A percentile compares a stretch with the other conserved stretches of the same genome.
Conservation (phyloP, 2,888 invertebrate species). For the Elmis aenea region DNA sequence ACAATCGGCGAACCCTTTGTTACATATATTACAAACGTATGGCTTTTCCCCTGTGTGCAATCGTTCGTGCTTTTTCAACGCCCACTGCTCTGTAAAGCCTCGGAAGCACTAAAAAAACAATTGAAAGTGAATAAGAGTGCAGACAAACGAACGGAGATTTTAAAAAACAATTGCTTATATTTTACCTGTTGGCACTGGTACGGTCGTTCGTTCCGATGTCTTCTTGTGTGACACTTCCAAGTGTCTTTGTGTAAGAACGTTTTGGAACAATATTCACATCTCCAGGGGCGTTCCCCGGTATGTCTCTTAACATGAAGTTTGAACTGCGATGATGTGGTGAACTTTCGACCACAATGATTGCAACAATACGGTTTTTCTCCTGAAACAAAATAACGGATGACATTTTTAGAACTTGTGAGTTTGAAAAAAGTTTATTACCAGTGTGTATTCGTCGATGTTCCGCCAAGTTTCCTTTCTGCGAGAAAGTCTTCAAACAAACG, state of each 20-base stretch:
- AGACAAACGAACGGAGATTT: neutral
- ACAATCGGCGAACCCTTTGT: slow-evolving; percentile 69
- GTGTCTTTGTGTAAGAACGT: slow-evolving; percentile 57
- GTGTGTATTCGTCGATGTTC: slow-evolving; percentile 75
- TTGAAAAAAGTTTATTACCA: slow-evolving; percentile 32
- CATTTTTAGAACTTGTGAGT: neutral
- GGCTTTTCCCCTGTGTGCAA: slow-evolving; percentile 65
- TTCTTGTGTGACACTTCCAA: slow-evolving; percentile 60
- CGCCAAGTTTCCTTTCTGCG: slow-evolving; percentile 71
- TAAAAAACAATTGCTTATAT: slow-evolving; percentile 8
- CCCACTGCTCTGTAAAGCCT: slow-evolving; percentile 62
- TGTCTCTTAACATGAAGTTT: slow-evolving; percentile 62
- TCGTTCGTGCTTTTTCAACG: slow-evolving; percentile 60
- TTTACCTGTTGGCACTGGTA: slow-evolving; percentile 56
- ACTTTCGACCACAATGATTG: slow-evolving; percentile 59
- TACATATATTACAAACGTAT: slow-evolving; percentile 65
- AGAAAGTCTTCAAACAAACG: slow-evolving; percentile 67
- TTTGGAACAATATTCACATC: slow-evolving; percentile 56
- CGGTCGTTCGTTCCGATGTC: slow-evolving; percentile 62
- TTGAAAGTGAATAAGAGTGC: no score
- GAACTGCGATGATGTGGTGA: slow-evolving; percentile 70
- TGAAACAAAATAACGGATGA: slow-evolving; percentile 14
- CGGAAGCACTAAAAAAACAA: slow-evolving; percentile 44
- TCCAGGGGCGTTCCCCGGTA: slow-evolving; percentile 56
- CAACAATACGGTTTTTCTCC: slow-evolving; percentile 76